phyloP scores from a whole-genome alignment of 2,888 invertebrate species.

The Suillia variegata region DNA sequence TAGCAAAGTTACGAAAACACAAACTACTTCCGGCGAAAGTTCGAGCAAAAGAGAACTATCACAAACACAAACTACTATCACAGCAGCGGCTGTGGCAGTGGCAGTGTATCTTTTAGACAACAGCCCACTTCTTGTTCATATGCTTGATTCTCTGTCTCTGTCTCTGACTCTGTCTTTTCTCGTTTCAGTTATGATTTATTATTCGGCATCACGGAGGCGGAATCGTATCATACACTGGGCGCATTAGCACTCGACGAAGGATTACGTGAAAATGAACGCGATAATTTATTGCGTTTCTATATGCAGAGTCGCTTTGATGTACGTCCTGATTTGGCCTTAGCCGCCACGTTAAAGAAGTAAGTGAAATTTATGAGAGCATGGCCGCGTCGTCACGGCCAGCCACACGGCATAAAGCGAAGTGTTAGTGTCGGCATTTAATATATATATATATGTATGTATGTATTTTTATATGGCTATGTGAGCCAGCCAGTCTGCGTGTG shows the following conservation, averaged over 20 bases:
- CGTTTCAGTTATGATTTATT: conserved; percentile 78
- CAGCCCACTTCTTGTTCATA: not conserved
- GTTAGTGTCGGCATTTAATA: not conserved
- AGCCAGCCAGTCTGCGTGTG: not conserved
- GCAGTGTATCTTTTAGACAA: no score
- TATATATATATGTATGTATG: no score
- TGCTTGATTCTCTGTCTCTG: conserved; percentile 11
- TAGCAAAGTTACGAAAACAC: no score
- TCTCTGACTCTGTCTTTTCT: conserved; percentile 25
- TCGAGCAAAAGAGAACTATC: no score
- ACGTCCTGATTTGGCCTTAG: conserved; percentile 71
- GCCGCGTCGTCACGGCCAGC: not conserved
- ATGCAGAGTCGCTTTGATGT: conserved; percentile 79
- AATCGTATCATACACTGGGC: conserved; percentile 78
- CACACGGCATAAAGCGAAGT: no score
- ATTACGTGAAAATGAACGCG: conserved; percentile 75
- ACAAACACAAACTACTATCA: no score
- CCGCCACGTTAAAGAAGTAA: conserved; percentile 70
- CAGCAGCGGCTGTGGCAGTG: no score
- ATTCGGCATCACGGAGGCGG: conserved; percentile 83
- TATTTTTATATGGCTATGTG: no score
- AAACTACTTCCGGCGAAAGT: no score
- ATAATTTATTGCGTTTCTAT: conserved; percentile 77
- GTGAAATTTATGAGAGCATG: conserved; percentile 47
- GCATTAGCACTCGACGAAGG: conserved; percentile 73